Evolutionary conservation across 2,888 invertebrate species (phyloP).

Genomic region (Elysia crispata): DNA sequence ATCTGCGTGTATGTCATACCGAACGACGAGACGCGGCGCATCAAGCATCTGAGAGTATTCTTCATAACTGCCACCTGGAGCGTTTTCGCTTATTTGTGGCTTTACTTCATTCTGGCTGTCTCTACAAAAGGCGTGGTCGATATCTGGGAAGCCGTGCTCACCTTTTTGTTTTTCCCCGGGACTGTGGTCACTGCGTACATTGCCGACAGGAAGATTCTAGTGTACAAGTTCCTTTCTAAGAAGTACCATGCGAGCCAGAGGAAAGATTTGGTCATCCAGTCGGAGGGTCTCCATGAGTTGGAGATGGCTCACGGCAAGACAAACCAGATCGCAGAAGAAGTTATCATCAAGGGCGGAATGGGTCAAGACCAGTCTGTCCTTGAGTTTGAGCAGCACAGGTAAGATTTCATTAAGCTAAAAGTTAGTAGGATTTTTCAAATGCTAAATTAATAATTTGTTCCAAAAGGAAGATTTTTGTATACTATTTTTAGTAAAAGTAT

Average conservation of each 20-base stretch:
- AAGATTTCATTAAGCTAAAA: too few species aligned
- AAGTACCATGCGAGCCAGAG: conserved; percentile 93
- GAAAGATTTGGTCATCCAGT: conserved; percentile 89
- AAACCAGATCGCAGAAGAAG: conserved; percentile 78
- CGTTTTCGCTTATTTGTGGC: conserved; percentile 98
- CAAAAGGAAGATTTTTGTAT: too few species aligned
- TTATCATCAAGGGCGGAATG: conserved; percentile 79
- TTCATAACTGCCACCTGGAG: conserved; percentile 99
- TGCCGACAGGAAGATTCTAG: conserved; percentile 86
- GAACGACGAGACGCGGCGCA: conserved; percentile 91
- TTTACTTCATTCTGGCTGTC: conserved; percentile 94
- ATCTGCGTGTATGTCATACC: conserved; percentile 95
- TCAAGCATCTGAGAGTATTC: conserved; percentile 97
- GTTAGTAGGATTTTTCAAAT: too few species aligned
- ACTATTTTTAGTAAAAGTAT: too few species aligned
- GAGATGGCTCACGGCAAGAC: conserved; percentile 68
- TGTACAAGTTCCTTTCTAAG: conserved; percentile 82
- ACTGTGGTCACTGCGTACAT: conserved; percentile 97
- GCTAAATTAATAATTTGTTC: too few species aligned
- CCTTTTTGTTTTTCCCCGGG: conserved; percentile 96
- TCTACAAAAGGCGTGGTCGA: conserved; percentile 92
- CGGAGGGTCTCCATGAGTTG: conserved; percentile 64
- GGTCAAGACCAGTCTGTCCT: conserved; percentile 81
- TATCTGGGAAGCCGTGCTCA: conserved; percentile 98
- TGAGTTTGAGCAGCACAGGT: conserved; percentile 91